These are phyloP conservation scores for Electrona antarctica DNA, from an alignment of 2,113 vertebrate species.

Conservation along the genomic window DNA sequence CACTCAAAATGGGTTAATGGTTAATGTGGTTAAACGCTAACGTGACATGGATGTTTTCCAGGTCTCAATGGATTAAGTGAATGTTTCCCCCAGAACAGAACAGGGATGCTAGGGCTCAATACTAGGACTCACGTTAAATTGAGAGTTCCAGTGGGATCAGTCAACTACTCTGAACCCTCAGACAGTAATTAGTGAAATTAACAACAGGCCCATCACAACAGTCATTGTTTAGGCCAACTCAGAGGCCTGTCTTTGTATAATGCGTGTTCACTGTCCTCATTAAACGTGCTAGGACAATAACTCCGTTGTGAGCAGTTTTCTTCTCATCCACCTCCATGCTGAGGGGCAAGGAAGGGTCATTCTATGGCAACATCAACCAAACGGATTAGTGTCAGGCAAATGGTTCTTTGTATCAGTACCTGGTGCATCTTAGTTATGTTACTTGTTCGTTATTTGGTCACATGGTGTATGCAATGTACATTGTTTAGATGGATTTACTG, in stretches of 20 bases:
- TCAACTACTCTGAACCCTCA: neutral
- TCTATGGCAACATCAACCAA: conserved; percentile 46
- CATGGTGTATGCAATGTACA: no score
- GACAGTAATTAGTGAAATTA: conserved; percentile 80
- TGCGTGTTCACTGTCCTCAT: conserved; percentile 70
- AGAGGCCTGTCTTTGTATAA: conserved; percentile 54
- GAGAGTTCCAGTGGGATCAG: no score
- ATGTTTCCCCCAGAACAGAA: no score
- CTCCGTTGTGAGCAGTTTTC: conserved; percentile 59
- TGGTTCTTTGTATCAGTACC: neutral
- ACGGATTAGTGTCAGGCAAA: conserved; percentile 50
- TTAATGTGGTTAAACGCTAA: no score
- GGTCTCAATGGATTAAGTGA: no score
- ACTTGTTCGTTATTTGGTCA: no score
- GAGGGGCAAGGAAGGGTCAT: conserved; percentile 46
- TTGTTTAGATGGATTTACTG: no score
- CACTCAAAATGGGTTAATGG: no score
- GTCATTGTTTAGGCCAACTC: conserved; percentile 51
- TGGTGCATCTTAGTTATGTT: no score
- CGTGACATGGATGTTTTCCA: no score
- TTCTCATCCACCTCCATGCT: neutral
- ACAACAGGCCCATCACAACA: conserved; percentile 63
- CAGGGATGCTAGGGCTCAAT: no score
- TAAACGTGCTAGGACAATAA: conserved; percentile 72
- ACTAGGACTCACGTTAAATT: no score